A percentile compares a stretch with the other conserved stretches of the same genome.
Evolutionary conservation across 2,113 vertebrate species (phyloP).

Genomic region (Periophthalmus modestus): DNA sequence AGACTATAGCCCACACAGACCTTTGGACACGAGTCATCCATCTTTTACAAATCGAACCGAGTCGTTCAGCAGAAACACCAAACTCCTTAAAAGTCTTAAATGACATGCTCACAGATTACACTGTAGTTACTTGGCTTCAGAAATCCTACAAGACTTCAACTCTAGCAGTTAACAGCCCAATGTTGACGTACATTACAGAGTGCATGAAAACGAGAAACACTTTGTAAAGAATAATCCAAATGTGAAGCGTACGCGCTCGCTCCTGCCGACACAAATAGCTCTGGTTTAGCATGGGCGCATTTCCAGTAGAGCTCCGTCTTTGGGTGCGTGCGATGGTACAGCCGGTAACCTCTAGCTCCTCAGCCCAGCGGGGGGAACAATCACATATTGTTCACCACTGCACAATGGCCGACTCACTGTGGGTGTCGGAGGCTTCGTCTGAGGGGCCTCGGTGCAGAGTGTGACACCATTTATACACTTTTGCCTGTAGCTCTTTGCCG

Average conservation of each 20-base stretch:
- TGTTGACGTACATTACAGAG: slow-evolving; percentile 42
- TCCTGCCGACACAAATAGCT: slow-evolving; percentile 36
- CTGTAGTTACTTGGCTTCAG: slow-evolving; percentile 25
- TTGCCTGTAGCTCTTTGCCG: slow-evolving; percentile 31
- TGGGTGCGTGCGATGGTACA: slow-evolving; percentile 72
- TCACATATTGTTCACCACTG: slow-evolving; percentile 75
- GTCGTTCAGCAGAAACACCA: slow-evolving; percentile 74
- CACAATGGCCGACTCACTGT: slow-evolving; percentile 74
- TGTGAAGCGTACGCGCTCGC: slow-evolving; percentile 19
- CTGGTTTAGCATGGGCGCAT: slow-evolving; percentile 46
- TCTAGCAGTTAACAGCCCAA: neutral
- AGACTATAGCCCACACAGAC: slow-evolving; percentile 64
- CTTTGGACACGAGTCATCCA: slow-evolving; percentile 78
- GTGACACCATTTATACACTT: slow-evolving; percentile 65
- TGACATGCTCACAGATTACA: slow-evolving; percentile 70
- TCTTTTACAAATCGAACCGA: slow-evolving; percentile 75
- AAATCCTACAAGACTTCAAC: slow-evolving; percentile 38
- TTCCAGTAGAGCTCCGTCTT: slow-evolving; percentile 55
- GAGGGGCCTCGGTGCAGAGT: slow-evolving; percentile 55
- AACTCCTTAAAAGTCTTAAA: slow-evolving; percentile 75
- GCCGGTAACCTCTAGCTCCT: slow-evolving; percentile 73
- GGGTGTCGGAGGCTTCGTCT: slow-evolving; percentile 51
- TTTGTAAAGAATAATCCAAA: slow-evolving; percentile 26
- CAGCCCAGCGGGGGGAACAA: slow-evolving; percentile 71
- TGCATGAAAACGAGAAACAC: neutral